Evolutionary conservation across 2,888 invertebrate species (phyloP), one percentile per base, ranked within the genome.

Genomic region (Cryptophagus acutangulus): DNA sequence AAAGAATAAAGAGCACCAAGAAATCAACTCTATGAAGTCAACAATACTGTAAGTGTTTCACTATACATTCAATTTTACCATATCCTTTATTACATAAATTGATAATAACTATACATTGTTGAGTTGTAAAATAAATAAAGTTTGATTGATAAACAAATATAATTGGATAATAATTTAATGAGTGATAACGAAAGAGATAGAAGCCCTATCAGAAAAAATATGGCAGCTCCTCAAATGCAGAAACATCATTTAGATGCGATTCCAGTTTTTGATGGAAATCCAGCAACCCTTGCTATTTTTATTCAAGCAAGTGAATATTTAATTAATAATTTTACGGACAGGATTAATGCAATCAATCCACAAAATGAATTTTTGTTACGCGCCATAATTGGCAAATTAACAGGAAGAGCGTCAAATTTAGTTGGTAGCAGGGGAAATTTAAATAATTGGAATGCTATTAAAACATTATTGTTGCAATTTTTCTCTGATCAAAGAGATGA

Each of bases 321-420:
- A 13, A 31, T 31, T 31, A 31, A 13, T n/a, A 31, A 3, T 6
- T 31, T 31, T 15, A 15, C n/a, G 3, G 31, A 31, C 15, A 15
- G 15, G 16, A 31, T 6, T n/a, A 16, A 31, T 31, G 3, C 16
- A 3, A 3, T 15, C 3, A 31, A 31, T 12, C 14, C 31, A 3
- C 31, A 31, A 31, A 31, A 31, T 15, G 15, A 31, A 16, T 31
- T 31, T 31, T 15, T 31, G 14, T 31, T 31, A 15, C 3, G 31
- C 3, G 4, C 31, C 3, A 3, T 31, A 15, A 31, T 31, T 5
- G 31, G 31, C 5, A 31, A 31, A 31, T 16, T 31, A 13, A 8
- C 14, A 8, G 31, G 16, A 3, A 13, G 31, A 13, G 31, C 4
- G 4, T 31, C 16, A 13, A 3, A 15, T 31, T 31, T 31, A 31